Evolutionary conservation across 2,113 vertebrate genomes (phyloP).

Genomic region (Archocentrus centrarchus): DNA sequence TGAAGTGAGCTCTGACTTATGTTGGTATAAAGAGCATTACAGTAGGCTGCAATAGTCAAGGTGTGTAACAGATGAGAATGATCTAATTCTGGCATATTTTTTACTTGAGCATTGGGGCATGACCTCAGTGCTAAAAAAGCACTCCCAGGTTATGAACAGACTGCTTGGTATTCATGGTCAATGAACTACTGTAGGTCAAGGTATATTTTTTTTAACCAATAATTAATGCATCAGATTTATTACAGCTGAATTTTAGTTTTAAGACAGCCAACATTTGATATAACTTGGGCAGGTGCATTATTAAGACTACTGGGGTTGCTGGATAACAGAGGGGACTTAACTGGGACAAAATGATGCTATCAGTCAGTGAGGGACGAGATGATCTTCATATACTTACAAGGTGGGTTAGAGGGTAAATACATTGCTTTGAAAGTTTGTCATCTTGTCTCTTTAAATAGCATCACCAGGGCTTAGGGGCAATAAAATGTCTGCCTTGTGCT

Average conservation of each 20-base stretch:
- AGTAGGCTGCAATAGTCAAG: neutral
- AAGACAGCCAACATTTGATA: neutral
- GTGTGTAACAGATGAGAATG: neutral
- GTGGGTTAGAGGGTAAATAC: neutral
- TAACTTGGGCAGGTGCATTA: neutral
- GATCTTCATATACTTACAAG: no score
- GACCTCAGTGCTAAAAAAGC: no score
- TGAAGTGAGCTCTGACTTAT: neutral
- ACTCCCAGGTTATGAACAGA: no score
- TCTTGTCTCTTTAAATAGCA: neutral
- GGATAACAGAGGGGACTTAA: neutral
- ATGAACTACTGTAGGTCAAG: no score
- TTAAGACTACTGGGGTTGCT: neutral
- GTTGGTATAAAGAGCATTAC: neutral
- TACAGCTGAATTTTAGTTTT: no score
- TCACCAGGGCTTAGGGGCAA: neutral
- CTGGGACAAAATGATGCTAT: neutral
- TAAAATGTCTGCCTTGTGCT: neutral
- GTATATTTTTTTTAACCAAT: no score
- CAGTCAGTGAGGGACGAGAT: no score
- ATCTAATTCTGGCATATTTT: neutral
- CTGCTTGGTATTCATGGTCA: no score
- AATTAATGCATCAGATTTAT: no score
- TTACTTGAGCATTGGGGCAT: neutral
- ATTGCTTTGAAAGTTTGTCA: neutral